phyloP scores from a whole-genome alignment of 2,797 vertebrate genomes.

The Falco peregrinus region DNA sequence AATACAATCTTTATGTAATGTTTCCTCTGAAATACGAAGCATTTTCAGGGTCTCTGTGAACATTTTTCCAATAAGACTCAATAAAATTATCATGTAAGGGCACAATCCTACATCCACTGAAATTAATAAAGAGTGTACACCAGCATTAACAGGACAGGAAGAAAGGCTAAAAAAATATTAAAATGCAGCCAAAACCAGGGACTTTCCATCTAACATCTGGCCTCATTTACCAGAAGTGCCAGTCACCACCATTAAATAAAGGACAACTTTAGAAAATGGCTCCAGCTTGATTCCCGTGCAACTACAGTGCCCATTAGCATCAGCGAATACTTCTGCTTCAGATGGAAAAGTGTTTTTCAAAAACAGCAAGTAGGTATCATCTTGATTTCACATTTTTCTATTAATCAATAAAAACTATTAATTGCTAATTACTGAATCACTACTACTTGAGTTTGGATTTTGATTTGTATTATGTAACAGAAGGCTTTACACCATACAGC shows the following conservation, averaged over 20 bases:
- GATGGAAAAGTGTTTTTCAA: neutral
- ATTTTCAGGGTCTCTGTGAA: neutral
- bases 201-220: neutral
- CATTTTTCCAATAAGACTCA: neutral
- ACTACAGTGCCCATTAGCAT: neutral
- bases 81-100: neutral
- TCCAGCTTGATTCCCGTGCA: neutral
- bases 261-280: neutral
- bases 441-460: neutral
- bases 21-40: neutral
- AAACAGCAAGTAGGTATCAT: neutral
- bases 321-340: neutral
- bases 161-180: neutral
- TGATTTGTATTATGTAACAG: neutral
- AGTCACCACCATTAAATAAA: neutral
- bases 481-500: neutral
- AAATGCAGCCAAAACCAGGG: neutral
- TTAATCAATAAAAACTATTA: neutral
- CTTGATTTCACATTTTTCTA: neutral
- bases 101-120: neutral
- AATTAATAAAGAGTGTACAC: neutral
- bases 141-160: neutral
- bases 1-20: neutral
- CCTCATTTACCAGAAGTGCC: neutral
- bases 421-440: neutral